These are phyloP conservation scores for Drosophila rhopaloa DNA, from an alignment of 1,140 invertebrate species.

Conservation along the genomic window DNA sequence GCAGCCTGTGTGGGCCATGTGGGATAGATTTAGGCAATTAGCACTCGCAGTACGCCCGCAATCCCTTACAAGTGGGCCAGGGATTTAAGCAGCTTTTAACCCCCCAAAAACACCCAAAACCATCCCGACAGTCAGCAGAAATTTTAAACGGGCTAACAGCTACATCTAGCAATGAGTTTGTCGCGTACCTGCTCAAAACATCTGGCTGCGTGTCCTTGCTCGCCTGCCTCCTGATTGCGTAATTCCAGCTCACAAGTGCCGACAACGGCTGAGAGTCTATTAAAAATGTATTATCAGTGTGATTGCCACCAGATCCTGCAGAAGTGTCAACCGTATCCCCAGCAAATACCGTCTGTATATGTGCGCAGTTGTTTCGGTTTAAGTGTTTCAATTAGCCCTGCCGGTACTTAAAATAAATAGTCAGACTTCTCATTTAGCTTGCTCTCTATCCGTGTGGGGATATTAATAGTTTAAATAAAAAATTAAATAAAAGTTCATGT, in stretches of 20 bases:
- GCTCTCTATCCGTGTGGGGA: not conserved
- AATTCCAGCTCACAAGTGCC: slow-evolving; percentile 61
- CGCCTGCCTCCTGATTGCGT: slow-evolving; percentile 41
- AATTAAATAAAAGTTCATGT: not conserved
- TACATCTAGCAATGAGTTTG: slow-evolving; percentile 12
- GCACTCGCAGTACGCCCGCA: slow-evolving; percentile 18
- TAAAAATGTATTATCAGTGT: slow-evolving; percentile 64
- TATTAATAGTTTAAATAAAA: not conserved
- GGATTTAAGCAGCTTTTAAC: slow-evolving; percentile 15
- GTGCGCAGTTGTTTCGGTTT: slow-evolving; percentile 31
- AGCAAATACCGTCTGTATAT: slow-evolving; percentile 6
- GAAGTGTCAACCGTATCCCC: slow-evolving; percentile 18
- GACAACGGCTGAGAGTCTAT: slow-evolving; percentile 63
- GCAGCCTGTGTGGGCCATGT: slow-evolving; percentile 68
- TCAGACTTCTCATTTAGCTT: not conserved
- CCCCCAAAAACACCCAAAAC: slow-evolving; percentile 1
- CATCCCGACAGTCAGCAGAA: slow-evolving; percentile 10
- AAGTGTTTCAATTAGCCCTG: slow-evolving; percentile 46
- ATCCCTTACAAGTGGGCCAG: slow-evolving; percentile 26
- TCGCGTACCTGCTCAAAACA: slow-evolving; percentile 40
- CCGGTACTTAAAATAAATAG: slow-evolving; percentile 9
- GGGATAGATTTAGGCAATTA: slow-evolving; percentile 78
- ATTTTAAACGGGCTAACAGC: slow-evolving; percentile 43
- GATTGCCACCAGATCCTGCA: slow-evolving; percentile 36
- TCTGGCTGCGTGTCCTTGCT: slow-evolving; percentile 30